These are phyloP conservation scores for Phymatocera aterrima DNA, from an alignment of 2,888 invertebrate genomes.

Conservation along the genomic window DNA sequence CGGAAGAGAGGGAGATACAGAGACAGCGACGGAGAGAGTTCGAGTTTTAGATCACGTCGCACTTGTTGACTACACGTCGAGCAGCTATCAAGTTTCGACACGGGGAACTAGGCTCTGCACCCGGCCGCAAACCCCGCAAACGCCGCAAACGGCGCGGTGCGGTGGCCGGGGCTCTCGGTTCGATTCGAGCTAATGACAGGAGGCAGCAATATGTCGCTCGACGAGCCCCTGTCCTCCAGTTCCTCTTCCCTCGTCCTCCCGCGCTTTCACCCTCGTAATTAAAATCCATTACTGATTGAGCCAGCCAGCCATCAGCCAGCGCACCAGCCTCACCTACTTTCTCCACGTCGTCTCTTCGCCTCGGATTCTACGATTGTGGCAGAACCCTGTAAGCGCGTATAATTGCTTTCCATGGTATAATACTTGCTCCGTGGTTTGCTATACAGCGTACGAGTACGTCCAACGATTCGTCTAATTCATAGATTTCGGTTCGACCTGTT, in stretches of 20 bases:
- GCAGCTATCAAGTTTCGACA: conserved; percentile 36
- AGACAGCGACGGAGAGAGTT: no score
- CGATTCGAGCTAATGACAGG: conserved; percentile 48
- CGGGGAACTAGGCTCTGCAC: not conserved
- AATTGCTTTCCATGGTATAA: conserved; percentile 5
- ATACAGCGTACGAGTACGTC: not conserved
- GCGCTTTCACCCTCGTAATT: conserved; percentile 45
- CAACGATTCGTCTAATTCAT: not conserved
- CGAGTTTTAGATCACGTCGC: conserved; percentile 36
- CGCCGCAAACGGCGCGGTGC: conserved; percentile 19
- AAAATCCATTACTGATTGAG: conserved; percentile 49
- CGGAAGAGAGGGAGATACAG: no score
- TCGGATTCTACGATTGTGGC: conserved; percentile 5
- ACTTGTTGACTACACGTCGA: conserved; percentile 42
- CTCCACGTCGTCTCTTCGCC: not conserved
- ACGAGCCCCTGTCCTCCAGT: conserved; percentile 25
- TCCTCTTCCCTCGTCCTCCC: not conserved
- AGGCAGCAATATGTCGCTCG: conserved; percentile 49
- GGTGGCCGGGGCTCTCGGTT: conserved; percentile 28
- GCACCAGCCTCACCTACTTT: not conserved
- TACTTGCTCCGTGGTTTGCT: not conserved
- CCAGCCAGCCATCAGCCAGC: conserved; percentile 19
- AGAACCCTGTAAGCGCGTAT: not conserved
- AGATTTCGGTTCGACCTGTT: not conserved
- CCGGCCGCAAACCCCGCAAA: not conserved